Percentiles rank a stretch among this genome's conserved stretches.
These are phyloP conservation scores for Metopolophium dirhodum DNA, from an alignment of 1,140 invertebrate species.

Conservation along the genomic window DNA sequence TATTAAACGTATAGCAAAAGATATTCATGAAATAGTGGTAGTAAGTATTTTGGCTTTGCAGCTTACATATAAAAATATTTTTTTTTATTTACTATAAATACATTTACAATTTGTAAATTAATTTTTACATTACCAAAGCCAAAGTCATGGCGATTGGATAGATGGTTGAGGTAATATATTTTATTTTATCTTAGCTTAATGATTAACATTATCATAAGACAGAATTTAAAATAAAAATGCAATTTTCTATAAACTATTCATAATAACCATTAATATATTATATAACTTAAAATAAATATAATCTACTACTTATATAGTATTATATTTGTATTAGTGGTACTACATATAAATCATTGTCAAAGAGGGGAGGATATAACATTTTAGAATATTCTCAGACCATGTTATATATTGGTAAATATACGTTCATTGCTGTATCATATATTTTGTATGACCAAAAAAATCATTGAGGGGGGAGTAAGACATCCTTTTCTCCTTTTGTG, in stretches of 20 bases:
- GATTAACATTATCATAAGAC: background rate
- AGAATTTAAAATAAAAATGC: background rate
- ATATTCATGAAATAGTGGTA: slow-evolving; percentile 42
- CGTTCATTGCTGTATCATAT: no score
- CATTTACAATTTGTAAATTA: background rate
- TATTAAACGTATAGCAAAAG: slow-evolving; percentile 42
- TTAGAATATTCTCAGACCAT: no score
- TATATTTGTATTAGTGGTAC: no score
- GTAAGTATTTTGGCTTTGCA: background rate
- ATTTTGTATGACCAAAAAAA: no score
- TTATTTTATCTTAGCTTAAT: background rate
- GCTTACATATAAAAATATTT: background rate
- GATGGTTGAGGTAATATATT: background rate
- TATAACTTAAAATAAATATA: no score
- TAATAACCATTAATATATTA: background rate
- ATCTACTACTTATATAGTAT: no score
- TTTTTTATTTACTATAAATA: no score
- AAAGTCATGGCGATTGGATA: background rate
- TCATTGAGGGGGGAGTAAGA: no score
- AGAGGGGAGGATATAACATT: no score
- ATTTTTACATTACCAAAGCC: background rate
- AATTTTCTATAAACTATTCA: background rate
- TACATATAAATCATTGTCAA: no score
- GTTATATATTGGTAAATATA: no score
- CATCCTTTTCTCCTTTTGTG: no score